Evolutionary conservation across 2,113 vertebrate genomes (phyloP).

Genomic region (Gymnorhina tibicen): DNA sequence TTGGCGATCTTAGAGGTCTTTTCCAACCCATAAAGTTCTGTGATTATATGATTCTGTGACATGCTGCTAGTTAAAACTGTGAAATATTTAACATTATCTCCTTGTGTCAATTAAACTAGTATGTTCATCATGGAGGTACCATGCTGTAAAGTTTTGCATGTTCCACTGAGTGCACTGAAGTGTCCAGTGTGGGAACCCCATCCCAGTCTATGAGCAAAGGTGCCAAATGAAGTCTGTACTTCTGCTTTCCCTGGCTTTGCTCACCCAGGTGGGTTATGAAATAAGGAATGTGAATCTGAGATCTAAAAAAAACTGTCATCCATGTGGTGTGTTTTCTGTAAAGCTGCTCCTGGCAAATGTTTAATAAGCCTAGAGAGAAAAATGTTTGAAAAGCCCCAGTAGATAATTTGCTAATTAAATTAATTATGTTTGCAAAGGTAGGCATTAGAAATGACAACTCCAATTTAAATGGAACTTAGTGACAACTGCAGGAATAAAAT

Average conservation of each 20-base stretch:
- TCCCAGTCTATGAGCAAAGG: not conserved
- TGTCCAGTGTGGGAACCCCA: not conserved
- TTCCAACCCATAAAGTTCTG: not conserved
- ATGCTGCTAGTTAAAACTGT: not conserved
- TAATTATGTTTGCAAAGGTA: slow-evolving; percentile 1
- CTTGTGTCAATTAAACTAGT: not conserved
- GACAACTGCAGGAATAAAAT: not conserved
- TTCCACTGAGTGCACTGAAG: not conserved
- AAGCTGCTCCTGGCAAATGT: not conserved
- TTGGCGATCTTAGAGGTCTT: accelerated
- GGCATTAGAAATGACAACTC: not conserved
- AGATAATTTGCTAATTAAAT: slow-evolving; percentile 19
- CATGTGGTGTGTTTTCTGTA: not conserved
- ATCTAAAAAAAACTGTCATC: not conserved
- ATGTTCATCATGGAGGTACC: not conserved
- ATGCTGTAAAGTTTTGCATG: not conserved
- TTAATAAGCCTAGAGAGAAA: not conserved
- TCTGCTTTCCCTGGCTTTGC: not conserved
- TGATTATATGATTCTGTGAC: not conserved
- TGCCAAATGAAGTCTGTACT: not conserved
- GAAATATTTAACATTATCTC: not conserved
- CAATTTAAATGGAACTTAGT: not conserved
- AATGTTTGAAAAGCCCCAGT: not conserved
- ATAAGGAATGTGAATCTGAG: not conserved
- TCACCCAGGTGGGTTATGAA: not conserved